Base-by-base conservation (phyloP, 2,113 vertebrate genomes). In the Gopherus evgoodei region DNA sequence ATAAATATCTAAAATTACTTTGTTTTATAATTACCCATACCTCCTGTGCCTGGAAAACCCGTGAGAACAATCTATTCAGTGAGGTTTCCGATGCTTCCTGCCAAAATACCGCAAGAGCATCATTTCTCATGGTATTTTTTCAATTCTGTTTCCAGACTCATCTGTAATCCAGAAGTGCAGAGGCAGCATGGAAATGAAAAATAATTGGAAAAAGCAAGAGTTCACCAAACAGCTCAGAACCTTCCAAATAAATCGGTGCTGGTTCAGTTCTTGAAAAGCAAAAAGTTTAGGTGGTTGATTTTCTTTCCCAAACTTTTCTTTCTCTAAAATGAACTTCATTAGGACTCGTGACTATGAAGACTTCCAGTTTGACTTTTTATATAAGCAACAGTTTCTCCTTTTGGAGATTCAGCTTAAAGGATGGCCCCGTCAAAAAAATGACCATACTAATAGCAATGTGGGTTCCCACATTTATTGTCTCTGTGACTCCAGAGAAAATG, bases 131-230 rank as follows among this genome's bases (percentile, higher is more conserved):
- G 75, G 38, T 56, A 88, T 84, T 92, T 92, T 88, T 69, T 80
- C 72, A 91, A 87, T 96, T 97, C 95, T 96, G 52, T 89, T 97
- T 96, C 92, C 84, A 97, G 94, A 94, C 94, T 93, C 93, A 91
- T 97, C 95, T 97, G 96, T 95, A 97, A 96, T 69, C 54, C 81
- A 93, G 87, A 95, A 97, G 35, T 54, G 49, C 78, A 97, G 93
- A 96, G 90, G 91, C 53, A 93, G 94, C 87, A 95, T 50, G 94
- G 72, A 92, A 88, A 84, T 84, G n/a, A 56, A 89, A 92, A 80
- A 84, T 11, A 97, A 47, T 80, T 95, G 94, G 92, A 97, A 96
- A 93, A 90, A 96, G 89, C 84, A 93, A 91, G 93, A 93, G 91
- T 97, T 96, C 95, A 94, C 90, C 90, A 88, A 92, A 86, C 69